Base-by-base conservation (phyloP, 2,888 invertebrate species). In the Anaspis maculata region DNA sequence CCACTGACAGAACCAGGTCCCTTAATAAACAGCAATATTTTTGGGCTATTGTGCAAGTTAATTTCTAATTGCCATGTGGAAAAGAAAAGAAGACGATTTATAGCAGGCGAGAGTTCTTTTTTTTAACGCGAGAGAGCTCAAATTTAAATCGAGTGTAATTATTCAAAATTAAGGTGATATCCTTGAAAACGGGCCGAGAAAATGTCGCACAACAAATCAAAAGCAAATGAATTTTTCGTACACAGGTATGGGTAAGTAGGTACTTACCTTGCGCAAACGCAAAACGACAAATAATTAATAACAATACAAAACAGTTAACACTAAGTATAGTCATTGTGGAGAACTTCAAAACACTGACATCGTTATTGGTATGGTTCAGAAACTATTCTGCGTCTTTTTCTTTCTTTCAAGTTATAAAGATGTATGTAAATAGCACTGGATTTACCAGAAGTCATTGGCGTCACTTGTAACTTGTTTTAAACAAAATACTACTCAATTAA, bases 381-480 rank as follows among this genome's bases (percentile, higher is more conserved):
- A 32, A 37, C 36, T 35, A 39, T 39, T 45, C 39, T 41, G 41
- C 41, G 39, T 45, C 42, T 44, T 42, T 46, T 41, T 45, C 41
- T 43, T 39, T 35, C 42, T 39, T 45, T 37, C 36, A 31, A 37
- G 40, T 34, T 37, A 38, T 42, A 37, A 45, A 42, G 39, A 33
- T 41, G 26, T 41, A 41, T 42, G 39, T 39, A 45, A 43, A 39
- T 41, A 39, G 19, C 36, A 42, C 40, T 44, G 46, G 42, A 40
- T 46, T 44, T 42, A 46, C 46, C 46, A 40, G 41, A 27, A 46
- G 38, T 42, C 44, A 42, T 39, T 42, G 38, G 43, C 44, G 46
- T 46, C 44, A 44, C 44, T 32, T 26, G 28, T 22, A 41, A 39
- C 39, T 34, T 32, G 41, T 40, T 44, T 44, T 30, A 27, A 27